Evolutionary conservation across 2,797 vertebrate genomes (phyloP).

Genomic region (Danionella dracula): DNA sequence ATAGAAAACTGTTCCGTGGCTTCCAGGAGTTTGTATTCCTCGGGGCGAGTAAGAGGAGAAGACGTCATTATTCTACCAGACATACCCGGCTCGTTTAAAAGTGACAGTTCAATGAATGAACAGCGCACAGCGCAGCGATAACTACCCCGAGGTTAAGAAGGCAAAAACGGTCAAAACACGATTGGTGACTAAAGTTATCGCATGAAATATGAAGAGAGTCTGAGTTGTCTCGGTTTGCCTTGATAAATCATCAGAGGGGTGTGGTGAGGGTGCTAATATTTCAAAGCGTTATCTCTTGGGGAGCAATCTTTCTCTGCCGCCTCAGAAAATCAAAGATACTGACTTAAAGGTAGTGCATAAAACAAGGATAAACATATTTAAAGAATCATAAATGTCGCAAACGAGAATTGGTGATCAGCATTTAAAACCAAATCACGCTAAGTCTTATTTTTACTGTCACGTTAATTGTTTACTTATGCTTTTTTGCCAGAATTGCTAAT

Average conservation of each 20-base stretch:
- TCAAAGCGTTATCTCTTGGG: neutral
- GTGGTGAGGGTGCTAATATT: neutral
- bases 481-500: no score
- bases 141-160: neutral
- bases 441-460: no score
- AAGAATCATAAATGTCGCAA: no score
- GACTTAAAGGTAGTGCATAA: no score
- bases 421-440: no score
- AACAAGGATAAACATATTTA: no score
- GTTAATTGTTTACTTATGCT: no score
- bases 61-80: neutral
- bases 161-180: neutral
- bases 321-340: neutral
- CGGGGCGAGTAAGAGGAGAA: neutral
- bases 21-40: slow-evolving; percentile 10
- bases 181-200: neutral
- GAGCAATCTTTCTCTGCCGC: no score
- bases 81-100: neutral
- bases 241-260: neutral
- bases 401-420: no score
- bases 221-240: neutral
- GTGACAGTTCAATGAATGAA: neutral
- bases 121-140: neutral
- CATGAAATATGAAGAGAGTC: neutral
- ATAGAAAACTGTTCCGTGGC: slow-evolving; percentile 11